Conservation (phyloP, 2,113 vertebrate species). For the Otis tarda region DNA sequence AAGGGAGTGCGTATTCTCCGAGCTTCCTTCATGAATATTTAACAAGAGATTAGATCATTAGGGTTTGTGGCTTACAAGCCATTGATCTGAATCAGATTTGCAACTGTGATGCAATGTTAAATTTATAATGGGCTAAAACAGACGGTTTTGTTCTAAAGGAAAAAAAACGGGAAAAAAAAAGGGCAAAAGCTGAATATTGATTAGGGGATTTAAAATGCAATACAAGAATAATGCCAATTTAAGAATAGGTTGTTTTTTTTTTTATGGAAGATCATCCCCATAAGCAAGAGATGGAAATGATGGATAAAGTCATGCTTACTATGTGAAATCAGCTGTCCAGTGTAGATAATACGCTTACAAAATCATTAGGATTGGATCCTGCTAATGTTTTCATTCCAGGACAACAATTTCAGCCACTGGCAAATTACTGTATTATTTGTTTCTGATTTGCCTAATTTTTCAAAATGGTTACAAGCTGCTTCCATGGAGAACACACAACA, state of each 20-base stretch:
- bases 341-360: slow-evolving; percentile 31
- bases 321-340: slow-evolving; percentile 31
- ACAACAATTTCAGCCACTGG: slow-evolving; percentile 4
- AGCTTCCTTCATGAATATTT: slow-evolving; percentile 72
- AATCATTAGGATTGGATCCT: neutral
- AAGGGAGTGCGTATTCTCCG: neutral
- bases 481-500: neutral
- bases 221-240: neutral
- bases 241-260: neutral
- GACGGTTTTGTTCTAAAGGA: slow-evolving; percentile 9
- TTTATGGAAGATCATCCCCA: neutral
- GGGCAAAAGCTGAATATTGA: slow-evolving; percentile 4
- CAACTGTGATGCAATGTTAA: slow-evolving; percentile 21
- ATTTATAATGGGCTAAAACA: slow-evolving; percentile 55
- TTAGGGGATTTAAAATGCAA: neutral
- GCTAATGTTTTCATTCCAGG: neutral
- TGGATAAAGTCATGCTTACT: neutral
- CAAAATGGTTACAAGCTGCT: neutral
- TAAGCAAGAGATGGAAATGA: neutral
- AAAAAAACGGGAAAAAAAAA: neutral
- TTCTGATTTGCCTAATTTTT: slow-evolving; percentile 40
- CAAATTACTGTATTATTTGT: slow-evolving; percentile 17
- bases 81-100: slow-evolving; percentile 64
- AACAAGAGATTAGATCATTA: slow-evolving; percentile 57
- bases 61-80: slow-evolving; percentile 36